Percentiles rank a stretch among this genome's conserved stretches.
Conservation (phyloP, 2,888 invertebrate genomes). For the Portevinia maculata region DNA sequence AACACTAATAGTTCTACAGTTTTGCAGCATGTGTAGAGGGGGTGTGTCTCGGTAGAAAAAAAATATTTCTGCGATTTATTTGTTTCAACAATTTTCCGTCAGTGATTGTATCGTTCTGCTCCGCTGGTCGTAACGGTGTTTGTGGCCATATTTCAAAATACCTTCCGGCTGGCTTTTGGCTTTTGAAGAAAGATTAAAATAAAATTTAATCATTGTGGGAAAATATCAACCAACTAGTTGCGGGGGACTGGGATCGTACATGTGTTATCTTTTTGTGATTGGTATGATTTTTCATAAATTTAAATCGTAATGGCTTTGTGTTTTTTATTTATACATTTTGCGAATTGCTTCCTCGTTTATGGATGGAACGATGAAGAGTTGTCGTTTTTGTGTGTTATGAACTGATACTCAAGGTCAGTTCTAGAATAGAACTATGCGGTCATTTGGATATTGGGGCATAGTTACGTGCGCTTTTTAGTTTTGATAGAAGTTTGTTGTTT, state of each 20-base stretch:
- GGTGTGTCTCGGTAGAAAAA: constrained; percentile 15
- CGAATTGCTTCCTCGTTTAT: not conserved
- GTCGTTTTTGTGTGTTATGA: no score
- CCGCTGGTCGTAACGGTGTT: constrained; percentile 11
- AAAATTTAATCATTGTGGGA: not conserved
- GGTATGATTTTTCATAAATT: not conserved
- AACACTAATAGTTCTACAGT: no score
- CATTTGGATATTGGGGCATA: no score
- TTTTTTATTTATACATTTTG: not conserved
- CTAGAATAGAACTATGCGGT: no score
- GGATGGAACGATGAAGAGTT: not conserved
- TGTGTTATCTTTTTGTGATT: not conserved
- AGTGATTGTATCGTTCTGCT: constrained; percentile 28
- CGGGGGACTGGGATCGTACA: not conserved
- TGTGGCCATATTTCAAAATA: constrained; percentile 35
- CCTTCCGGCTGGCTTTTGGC: no score
- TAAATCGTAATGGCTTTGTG: not conserved
- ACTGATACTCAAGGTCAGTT: no score
- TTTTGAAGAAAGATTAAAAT: no score
- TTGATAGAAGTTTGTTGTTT: no score
- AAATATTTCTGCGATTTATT: constrained; percentile 49
- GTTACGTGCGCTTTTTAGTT: no score
- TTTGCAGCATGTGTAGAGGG: not conserved
- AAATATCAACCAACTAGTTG: not conserved
- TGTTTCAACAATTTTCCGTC: constrained; percentile 59